A percentile compares a stretch with the other conserved stretches of the same genome.
These are phyloP conservation scores for Callinectes sapidus DNA, from an alignment of 2,888 invertebrate genomes.

Conservation along the genomic window DNA sequence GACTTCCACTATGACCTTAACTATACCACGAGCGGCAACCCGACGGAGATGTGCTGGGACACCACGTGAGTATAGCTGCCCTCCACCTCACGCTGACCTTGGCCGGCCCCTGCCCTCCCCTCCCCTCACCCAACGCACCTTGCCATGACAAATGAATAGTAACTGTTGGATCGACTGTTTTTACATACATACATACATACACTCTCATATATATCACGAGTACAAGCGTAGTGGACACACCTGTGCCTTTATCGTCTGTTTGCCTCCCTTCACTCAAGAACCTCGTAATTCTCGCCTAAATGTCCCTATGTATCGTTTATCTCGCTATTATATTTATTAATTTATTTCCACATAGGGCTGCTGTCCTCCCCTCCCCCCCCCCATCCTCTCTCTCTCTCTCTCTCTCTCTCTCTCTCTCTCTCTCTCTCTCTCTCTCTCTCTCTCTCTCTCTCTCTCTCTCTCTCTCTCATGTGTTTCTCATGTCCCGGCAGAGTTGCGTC, in stretches of 20 bases:
- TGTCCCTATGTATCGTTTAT: not conserved
- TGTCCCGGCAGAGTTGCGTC: not conserved
- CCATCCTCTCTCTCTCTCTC: not conserved
- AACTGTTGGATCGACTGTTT: not conserved
- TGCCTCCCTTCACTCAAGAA: not conserved
- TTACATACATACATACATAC: not conserved
- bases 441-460: not conserved
- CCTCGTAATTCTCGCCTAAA: not conserved
- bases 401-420: not conserved
- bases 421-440: not conserved
- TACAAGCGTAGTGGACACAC: too few relatives aligned
- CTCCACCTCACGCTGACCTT: not conserved
- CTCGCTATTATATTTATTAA: not conserved
- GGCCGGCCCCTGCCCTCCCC: too few relatives aligned
- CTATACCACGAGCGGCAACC: conserved; percentile 83
- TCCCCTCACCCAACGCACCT: not conserved
- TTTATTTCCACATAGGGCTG: not conserved
- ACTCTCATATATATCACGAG: too few relatives aligned
- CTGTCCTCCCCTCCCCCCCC: not conserved
- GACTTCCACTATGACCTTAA: conserved; percentile 93
- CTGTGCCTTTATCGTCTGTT: not conserved
- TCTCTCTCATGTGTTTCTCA: not conserved
- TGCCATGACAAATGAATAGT: not conserved
- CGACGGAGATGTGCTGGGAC: conserved; percentile 55
- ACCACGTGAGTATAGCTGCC: not conserved